phyloP scores from a whole-genome alignment of 2,113 vertebrate genomes.

The Chaenogobius annularis region DNA sequence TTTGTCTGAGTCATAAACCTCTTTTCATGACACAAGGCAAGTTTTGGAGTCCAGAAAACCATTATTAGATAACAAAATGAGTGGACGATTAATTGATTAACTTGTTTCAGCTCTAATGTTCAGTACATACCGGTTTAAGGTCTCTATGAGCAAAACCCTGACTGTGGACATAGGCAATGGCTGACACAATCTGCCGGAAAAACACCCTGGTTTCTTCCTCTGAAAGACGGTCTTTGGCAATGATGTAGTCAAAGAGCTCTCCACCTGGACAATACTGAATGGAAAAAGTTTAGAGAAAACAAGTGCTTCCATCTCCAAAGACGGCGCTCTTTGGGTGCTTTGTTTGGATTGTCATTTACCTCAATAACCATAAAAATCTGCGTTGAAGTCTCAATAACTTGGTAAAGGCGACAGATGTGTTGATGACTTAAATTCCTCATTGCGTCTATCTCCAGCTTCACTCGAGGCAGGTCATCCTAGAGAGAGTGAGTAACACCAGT shows the following conservation, averaged over 20 bases:
- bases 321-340: rapidly evolving
- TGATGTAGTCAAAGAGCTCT: constrained; percentile 95
- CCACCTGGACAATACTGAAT: constrained; percentile 92
- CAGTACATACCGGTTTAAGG: constrained; percentile 85
- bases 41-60: no score
- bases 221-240: constrained; percentile 88
- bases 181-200: constrained; percentile 93
- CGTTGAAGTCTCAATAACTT: constrained; percentile 88
- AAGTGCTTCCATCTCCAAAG: background rate
- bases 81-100: no score
- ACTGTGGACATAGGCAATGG: constrained; percentile 91
- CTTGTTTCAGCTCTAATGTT: no score
- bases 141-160: constrained; percentile 94
- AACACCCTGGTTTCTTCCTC: constrained; percentile 91
- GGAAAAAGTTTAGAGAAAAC: background rate
- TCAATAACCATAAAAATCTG: constrained; percentile 95
- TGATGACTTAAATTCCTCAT: constrained; percentile 94
- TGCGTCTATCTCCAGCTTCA: constrained; percentile 92
- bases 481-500: background rate
- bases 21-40: no score
- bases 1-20: no score
- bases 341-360: constrained; percentile 67
- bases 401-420: constrained; percentile 90
- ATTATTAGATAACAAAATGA: no score
- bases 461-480: constrained; percentile 89